Evolutionary conservation across 2,888 invertebrate genomes (phyloP).

Genomic region (Oscheius myriophilus): DNA sequence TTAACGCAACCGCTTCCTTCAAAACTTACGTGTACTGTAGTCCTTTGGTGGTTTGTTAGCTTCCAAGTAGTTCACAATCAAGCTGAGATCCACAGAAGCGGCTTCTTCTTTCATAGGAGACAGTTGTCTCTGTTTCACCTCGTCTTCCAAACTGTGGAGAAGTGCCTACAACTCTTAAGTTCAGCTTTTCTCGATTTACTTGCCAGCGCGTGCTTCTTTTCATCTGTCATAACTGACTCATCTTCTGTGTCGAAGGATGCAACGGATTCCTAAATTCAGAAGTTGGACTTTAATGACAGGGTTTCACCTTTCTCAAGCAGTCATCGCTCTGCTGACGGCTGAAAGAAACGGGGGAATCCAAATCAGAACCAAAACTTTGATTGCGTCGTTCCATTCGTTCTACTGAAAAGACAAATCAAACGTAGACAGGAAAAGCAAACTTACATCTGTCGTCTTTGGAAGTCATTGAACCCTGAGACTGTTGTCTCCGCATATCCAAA

Average conservation of each 20-base stretch:
- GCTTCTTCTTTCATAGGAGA: slow-evolving; percentile 39
- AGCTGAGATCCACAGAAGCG: slow-evolving; percentile 49
- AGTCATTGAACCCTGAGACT: slow-evolving; percentile 5
- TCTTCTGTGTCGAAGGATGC: slow-evolving; percentile 8
- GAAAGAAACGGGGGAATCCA: not conserved
- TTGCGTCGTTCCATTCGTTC: not conserved
- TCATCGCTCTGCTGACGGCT: too few species aligned
- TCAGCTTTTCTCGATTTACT: not conserved
- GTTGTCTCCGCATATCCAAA: slow-evolving; percentile 1
- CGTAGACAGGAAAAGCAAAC: not conserved
- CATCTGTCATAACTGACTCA: slow-evolving; percentile 11
- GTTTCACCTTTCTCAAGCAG: too few species aligned
- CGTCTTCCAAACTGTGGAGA: slow-evolving; percentile 33
- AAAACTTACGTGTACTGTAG: slow-evolving; percentile 22
- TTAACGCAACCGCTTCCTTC: too few species aligned
- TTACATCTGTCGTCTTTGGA: not conserved
- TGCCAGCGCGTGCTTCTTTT: slow-evolving; percentile 15
- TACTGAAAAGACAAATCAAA: too few species aligned
- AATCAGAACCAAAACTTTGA: slow-evolving; percentile 9
- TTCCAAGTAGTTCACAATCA: slow-evolving; percentile 66
- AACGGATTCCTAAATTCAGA: not conserved
- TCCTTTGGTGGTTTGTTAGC: slow-evolving; percentile 36
- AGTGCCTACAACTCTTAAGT: not conserved
- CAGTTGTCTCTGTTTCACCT: slow-evolving; percentile 40
- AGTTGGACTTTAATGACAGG: too few species aligned